phyloP scores from a whole-genome alignment of 2,113 vertebrate genomes.

The Hippocampus zosterae region DNA sequence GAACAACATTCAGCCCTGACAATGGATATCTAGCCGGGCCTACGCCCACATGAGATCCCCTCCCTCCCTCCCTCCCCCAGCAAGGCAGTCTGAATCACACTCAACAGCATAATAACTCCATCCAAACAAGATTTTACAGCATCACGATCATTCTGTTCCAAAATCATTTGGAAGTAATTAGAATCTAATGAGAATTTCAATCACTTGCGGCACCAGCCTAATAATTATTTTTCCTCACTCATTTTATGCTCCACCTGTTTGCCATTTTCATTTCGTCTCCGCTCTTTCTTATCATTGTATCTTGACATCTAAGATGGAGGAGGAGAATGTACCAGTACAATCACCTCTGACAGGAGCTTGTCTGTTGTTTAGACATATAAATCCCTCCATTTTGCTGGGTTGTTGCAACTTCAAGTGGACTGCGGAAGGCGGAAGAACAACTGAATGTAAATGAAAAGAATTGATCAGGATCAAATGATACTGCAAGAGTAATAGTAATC shows the following conservation, averaged over 20 bases:
- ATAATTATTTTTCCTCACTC: not conserved
- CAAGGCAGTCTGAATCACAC: not conserved
- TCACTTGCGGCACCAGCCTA: not conserved
- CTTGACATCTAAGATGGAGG: not conserved
- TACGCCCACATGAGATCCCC: not conserved
- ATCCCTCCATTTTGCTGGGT: not conserved
- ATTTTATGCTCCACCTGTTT: conserved; percentile 1
- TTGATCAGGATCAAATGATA: not conserved
- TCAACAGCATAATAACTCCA: not conserved
- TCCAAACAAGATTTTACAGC: not conserved
- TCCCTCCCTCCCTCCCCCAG: not conserved
- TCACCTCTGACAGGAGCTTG: not conserved
- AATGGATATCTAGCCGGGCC: not conserved
- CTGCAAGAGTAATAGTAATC: not conserved
- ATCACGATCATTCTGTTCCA: not conserved
- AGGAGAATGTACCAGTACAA: not conserved
- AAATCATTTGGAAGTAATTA: not conserved
- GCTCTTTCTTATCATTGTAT: not conserved
- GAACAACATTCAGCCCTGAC: not conserved
- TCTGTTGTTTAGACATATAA: not conserved
- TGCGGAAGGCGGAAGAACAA: not conserved
- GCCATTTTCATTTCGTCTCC: not conserved
- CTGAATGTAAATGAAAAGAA: not conserved
- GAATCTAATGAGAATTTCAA: not conserved
- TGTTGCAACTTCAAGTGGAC: not conserved